Evolutionary conservation across 2,113 vertebrate genomes (phyloP), one percentile per base, ranked within the genome.

Genomic region (Piprites chloris): DNA sequence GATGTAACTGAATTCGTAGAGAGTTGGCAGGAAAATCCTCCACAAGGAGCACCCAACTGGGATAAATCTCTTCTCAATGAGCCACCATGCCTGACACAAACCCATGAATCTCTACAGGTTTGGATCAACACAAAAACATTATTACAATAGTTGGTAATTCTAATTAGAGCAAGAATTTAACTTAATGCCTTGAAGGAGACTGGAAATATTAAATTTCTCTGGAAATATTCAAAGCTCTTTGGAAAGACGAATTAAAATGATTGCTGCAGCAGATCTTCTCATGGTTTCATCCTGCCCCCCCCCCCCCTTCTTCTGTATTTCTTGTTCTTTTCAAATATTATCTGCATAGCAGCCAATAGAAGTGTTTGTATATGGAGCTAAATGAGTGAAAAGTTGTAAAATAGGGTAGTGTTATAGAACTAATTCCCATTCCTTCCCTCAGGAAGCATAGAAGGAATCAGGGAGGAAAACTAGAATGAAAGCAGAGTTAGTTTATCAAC

Each of bases 1-100:
- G 98, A 99, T 22, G 91, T 99, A 71, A 97, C 98, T 68, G 98
- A 99, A 96, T 99, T 99, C 9, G 98, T 98, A 58, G 99, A 99
- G 85, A 99, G 99, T 82, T 99, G 99, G 99, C 97, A 98, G 93
- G 99, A 99, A 94, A 96, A 97, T n/a, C 82, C 95, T 58, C 99
- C 98, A 5, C 97, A 98, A 53, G 96, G 98, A 87, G 44, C 87
- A 30, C 97, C 96, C 26, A 53, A 80, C 4, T 88, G 90, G 68
- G 94, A 81, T 27, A 97, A 98, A 47, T 85, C 98, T 14, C 94
- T 97, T 42, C 95, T 94, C 61, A 98, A 97, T 95, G 93, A 97
- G 14, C 99, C 99, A 5, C 99, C 99, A 0, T 99, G 99, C 85
- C 93, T 98, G 67, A 97, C 81, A 28, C 98, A 98, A 33, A 97